These are phyloP conservation scores for Zonitis immaculata DNA, from an alignment of 2,888 invertebrate genomes.

Conservation along the genomic window DNA sequence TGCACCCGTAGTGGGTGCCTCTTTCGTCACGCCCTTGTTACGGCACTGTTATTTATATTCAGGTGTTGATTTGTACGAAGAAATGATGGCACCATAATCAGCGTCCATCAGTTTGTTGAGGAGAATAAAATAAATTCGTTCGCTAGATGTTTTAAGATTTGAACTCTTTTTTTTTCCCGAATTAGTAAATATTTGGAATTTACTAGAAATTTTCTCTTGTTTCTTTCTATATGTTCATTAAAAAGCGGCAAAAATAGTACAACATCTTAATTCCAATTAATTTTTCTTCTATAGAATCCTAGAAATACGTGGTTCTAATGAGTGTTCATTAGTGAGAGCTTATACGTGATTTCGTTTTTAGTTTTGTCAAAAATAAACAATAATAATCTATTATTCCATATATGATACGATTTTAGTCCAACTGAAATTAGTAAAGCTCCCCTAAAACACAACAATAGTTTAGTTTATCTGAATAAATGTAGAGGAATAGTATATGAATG, in stretches of 20 bases:
- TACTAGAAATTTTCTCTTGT: no score
- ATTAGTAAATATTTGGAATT: no score
- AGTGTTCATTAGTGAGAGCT: constrained; percentile 37
- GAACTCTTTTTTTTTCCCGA: no score
- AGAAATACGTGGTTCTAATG: constrained; percentile 37
- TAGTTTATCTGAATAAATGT: constrained; percentile 9
- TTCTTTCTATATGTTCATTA: no score
- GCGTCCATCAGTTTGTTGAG: no score
- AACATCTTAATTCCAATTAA: constrained; percentile 16
- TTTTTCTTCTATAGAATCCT: constrained; percentile 24
- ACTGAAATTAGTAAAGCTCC: constrained; percentile 15
- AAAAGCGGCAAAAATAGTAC: not conserved
- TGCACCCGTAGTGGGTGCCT: no score
- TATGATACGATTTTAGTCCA: constrained; percentile 9
- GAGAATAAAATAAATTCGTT: no score
- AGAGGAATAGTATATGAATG: constrained; percentile 15
- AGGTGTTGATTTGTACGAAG: no score
- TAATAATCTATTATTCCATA: not conserved
- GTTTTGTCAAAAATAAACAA: not conserved
- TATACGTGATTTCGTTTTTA: constrained; percentile 31
- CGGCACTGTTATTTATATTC: no score
- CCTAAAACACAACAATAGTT: constrained; percentile 9
- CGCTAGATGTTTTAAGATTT: no score
- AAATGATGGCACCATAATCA: no score
- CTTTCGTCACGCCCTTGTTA: no score